Percentiles rank a stretch among this genome's conserved stretches.
phyloP scores from a whole-genome alignment of 2,888 invertebrate species.

The Andricus quercusramuli region DNA sequence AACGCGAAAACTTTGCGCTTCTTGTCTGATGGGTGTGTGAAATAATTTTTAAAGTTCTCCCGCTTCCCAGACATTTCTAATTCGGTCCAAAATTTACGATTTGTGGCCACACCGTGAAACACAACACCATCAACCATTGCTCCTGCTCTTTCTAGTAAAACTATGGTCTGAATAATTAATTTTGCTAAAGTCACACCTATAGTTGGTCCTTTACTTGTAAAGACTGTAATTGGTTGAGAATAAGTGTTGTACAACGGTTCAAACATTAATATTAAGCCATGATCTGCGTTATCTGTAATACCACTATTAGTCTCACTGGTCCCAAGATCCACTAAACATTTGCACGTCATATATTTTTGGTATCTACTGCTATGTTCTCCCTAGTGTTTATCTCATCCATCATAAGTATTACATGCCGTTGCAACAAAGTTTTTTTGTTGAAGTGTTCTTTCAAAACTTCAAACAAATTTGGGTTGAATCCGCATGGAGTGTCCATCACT shows the following conservation, averaged over 20 bases:
- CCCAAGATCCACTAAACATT: conserved; percentile 43
- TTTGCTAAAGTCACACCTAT: no score
- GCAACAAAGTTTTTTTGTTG: no score
- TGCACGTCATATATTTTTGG: conserved; percentile 25
- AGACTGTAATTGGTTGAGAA: no score
- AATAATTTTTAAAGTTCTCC: conserved; percentile 44
- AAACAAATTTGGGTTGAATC: no score
- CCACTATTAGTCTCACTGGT: not conserved
- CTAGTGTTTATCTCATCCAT: no score
- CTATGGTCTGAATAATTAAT: no score
- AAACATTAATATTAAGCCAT: not conserved
- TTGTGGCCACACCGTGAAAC: conserved; percentile 51
- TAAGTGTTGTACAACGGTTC: not conserved
- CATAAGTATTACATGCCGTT: no score
- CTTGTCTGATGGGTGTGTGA: conserved; percentile 51
- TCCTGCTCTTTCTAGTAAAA: conserved; percentile 45
- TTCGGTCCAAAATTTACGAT: conserved; percentile 40
- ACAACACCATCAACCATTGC: conserved; percentile 55
- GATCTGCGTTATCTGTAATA: conserved; percentile 30
- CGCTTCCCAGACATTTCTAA: conserved; percentile 47
- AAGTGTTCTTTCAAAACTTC: no score
- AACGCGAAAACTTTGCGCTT: conserved; percentile 29
- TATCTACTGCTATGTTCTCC: not conserved
- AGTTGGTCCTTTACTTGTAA: no score
- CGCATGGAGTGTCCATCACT: no score